Evolutionary conservation across 1,140 invertebrate species (phyloP), one percentile per base, ranked within the genome.

Genomic region (Drosophila parvula): DNA sequence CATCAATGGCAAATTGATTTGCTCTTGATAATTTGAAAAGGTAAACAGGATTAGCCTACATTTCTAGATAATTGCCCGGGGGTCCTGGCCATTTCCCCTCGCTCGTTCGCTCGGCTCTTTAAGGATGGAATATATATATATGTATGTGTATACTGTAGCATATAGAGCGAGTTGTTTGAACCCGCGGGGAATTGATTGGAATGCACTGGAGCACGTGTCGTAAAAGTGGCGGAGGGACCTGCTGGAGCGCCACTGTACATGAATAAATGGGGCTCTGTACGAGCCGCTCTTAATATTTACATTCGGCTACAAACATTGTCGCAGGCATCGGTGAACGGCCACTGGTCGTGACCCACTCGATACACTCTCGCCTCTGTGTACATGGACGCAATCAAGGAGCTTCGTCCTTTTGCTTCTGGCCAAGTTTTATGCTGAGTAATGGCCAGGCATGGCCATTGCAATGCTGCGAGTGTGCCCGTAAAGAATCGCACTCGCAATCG

Each of bases 1-100:
- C 75, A 73, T 78, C 74, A 78, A 78, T 78, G 36, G 76, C 55
- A 79, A 79, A 79, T 79, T 79, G 76, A 79, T 79, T 78, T 78
- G 67, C 67, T 60, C 47, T 59, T 78, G 59, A 78, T 78, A 78
- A 78, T 78, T 78, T 63, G 44, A 53, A 63, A 63, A 78, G 74
- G 56, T 78, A 77, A 77, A 77, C 56, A 76, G 56, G 74, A 76
- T 76, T 60, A 76, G 73, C 74, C 47, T 27, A 56, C 47, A 75
- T 53, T 64, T 62, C 45, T 64, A 64, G 70, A 75, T 57, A 75
- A 64, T 71, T 71, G 68, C 68, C 64, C 28, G 36, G 11, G 53
- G 68, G 27, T 8, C n/a, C 5, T 10, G 14, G 41, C 32, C 30
- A 18, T 11, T 7, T 11, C 10, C 16, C 40, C 27, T 14, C 1